phyloP scores from a whole-genome alignment of 2,113 vertebrate species.

The Coptodon bakossiorum region DNA sequence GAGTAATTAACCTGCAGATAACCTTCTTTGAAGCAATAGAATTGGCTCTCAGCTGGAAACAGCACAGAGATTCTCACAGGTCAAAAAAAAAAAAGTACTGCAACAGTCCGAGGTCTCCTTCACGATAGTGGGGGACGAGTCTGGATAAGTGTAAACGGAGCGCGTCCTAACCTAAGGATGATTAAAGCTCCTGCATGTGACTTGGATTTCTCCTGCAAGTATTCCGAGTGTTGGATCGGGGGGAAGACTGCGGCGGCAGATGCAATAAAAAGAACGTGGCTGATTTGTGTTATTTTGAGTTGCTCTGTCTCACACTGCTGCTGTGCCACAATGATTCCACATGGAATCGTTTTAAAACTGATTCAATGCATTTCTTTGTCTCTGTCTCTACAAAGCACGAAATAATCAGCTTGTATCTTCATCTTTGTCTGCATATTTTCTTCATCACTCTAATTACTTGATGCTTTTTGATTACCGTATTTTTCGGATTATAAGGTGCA shows the following conservation, averaged over 20 bases:
- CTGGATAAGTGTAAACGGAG: not conserved
- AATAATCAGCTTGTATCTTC: not conserved
- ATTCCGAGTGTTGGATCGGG: not conserved
- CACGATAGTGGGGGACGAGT: not conserved
- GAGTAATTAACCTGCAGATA: constrained; percentile 48
- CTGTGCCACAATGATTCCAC: not conserved
- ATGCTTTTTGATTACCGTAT: not conserved
- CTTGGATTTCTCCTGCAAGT: not conserved
- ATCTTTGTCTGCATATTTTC: not conserved
- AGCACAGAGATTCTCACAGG: not conserved
- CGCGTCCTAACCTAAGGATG: not conserved
- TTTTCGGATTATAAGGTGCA: no score
- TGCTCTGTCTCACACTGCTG: not conserved
- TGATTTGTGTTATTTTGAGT: not conserved
- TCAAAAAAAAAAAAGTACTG: not conserved
- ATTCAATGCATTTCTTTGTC: not conserved
- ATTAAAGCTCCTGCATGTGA: not conserved
- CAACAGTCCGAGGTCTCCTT: not conserved
- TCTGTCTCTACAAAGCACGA: no score
- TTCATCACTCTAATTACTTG: not conserved
- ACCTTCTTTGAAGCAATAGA: constrained; percentile 23
- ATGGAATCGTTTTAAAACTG: not conserved
- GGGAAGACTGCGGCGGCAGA: not conserved
- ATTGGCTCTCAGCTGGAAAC: not conserved
- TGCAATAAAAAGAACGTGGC: not conserved